These are phyloP conservation scores for Heterodera schachtii DNA, from an alignment of 1,140 invertebrate genomes.

Conservation along the genomic window DNA sequence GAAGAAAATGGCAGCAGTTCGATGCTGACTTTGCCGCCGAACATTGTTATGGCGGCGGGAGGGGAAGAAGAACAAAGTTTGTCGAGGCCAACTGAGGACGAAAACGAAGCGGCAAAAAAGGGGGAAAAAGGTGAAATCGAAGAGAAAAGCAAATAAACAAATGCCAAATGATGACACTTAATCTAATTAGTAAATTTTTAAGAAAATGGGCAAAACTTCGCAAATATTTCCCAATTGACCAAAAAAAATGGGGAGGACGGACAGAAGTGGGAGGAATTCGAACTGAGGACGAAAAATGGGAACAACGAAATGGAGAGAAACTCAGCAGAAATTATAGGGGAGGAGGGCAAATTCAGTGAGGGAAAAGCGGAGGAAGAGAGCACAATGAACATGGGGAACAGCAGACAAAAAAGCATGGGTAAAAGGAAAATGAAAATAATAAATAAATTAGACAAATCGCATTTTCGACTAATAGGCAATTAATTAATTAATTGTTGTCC, in stretches of 20 bases:
- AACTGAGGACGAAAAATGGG: background rate
- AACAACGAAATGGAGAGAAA: constrained; percentile 9
- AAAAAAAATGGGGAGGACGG: background rate
- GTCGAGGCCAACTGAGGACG: background rate
- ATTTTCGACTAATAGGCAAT: constrained; percentile 6
- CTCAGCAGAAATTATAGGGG: background rate
- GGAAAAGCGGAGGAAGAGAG: background rate
- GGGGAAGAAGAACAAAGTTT: background rate
- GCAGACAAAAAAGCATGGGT: constrained; percentile 15
- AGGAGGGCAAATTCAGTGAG: background rate
- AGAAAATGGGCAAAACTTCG: background rate
- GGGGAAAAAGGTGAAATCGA: background rate
- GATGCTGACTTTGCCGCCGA: constrained; percentile 54
- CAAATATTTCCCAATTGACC: background rate
- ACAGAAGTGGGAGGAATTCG: constrained; percentile 10
- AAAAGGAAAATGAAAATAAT: background rate
- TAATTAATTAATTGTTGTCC: background rate
- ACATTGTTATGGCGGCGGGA: constrained; percentile 53
- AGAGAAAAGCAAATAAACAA: too few relatives aligned
- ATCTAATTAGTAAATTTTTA: background rate
- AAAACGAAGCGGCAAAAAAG: background rate
- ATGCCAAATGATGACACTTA: background rate
- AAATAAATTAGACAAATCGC: background rate
- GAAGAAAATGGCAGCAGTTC: constrained; percentile 34
- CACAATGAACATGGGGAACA: constrained; percentile 23